phyloP scores from a whole-genome alignment of 2,113 vertebrate species.

The Struthio camelus region DNA sequence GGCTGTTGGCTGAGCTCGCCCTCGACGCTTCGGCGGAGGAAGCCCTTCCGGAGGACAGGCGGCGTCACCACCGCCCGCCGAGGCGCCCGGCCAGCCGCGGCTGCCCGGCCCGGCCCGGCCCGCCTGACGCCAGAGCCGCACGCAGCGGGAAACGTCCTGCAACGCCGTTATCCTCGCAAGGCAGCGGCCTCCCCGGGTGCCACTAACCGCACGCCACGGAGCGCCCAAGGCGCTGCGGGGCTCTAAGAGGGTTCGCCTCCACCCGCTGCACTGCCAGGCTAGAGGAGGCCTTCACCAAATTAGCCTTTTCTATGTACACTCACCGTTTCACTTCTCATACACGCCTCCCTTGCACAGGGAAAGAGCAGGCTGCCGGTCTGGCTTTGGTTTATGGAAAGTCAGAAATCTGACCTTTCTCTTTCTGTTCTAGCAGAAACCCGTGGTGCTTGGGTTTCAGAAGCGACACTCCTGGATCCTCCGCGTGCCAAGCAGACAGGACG shows the following conservation, averaged over 20 bases:
- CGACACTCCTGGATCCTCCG: not conserved
- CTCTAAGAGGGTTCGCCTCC: not conserved
- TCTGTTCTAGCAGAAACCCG: not conserved
- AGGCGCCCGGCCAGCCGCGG: not conserved
- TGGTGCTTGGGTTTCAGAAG: not conserved
- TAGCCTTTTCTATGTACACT: not conserved
- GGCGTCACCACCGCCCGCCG: not conserved
- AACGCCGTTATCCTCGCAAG: not conserved
- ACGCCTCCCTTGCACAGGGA: not conserved
- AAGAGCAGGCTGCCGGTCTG: not conserved
- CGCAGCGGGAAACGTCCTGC: rapidly evolving
- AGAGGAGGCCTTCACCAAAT: not conserved
- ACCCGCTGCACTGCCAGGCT: rapidly evolving
- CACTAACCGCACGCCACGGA: not conserved
- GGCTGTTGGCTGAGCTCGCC: not conserved
- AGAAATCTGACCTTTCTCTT: not conserved
- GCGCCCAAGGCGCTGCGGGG: rapidly evolving
- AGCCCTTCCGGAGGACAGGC: not conserved
- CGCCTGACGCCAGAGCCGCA: not conserved
- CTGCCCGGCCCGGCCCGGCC: not conserved
- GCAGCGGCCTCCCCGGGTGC: not conserved
- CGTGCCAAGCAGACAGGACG: not conserved
- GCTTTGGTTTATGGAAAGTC: not conserved
- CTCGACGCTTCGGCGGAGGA: not conserved
- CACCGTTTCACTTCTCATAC: rapidly evolving